A percentile compares a stretch with the other conserved stretches of the same genome.
Evolutionary conservation across 2,888 invertebrate genomes (phyloP).

Genomic region (Mystacides longicornis): DNA sequence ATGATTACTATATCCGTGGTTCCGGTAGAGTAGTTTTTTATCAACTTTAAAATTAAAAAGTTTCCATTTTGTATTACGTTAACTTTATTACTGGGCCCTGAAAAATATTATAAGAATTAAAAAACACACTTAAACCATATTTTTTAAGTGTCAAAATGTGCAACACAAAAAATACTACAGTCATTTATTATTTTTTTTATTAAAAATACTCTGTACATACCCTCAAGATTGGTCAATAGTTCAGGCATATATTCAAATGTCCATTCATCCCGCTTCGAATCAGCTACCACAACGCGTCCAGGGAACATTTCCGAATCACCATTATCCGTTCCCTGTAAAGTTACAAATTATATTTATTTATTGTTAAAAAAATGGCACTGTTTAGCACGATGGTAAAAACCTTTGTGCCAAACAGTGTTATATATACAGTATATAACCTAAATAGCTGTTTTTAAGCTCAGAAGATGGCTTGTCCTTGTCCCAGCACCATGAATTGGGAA

Average conservation of each 20-base stretch:
- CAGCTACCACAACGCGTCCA: background rate
- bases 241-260: background rate
- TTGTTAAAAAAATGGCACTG: no score
- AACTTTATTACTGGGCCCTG: conserved; percentile 3
- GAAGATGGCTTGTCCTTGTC: no score
- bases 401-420: no score
- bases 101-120: background rate
- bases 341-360: no score
- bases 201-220: background rate
- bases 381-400: no score
- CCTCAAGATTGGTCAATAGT: background rate
- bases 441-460: no score
- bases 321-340: background rate
- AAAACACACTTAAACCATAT: background rate
- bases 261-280: background rate
- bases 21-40: background rate
- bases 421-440: no score
- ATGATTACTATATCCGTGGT: conserved; percentile 9
- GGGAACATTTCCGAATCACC: background rate
- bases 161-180: background rate
- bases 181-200: background rate
- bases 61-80: conserved; percentile 4
- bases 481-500: no score
- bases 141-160: background rate
- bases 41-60: conserved; percentile 8